Evolutionary conservation across 2,888 invertebrate genomes (phyloP).

Genomic region (Unio delphinus): DNA sequence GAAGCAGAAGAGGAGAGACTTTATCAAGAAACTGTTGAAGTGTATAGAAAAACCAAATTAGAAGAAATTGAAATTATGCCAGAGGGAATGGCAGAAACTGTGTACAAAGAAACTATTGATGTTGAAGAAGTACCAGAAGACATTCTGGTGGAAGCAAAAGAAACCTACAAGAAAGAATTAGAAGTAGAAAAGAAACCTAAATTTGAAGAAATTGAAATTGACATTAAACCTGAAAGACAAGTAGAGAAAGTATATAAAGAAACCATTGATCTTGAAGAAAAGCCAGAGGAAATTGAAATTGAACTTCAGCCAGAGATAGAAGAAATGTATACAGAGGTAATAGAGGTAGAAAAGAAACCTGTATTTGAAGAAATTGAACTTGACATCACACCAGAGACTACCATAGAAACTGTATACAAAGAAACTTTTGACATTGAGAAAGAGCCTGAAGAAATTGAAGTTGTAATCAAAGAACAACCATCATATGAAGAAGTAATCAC

Average conservation of each 20-base stretch:
- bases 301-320: too few relatives aligned
- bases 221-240: too few relatives aligned
- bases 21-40: conserved; percentile 4
- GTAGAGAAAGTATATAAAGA: too few relatives aligned
- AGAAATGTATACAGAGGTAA: too few relatives aligned
- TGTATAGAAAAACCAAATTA: not conserved
- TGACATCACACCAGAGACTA: conserved; percentile 9
- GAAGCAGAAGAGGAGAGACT: conserved; percentile 1
- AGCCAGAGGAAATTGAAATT: too few relatives aligned
- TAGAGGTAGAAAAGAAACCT: conserved; percentile 11
- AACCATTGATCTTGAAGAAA: too few relatives aligned
- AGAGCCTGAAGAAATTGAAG: not conserved
- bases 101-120: too few relatives aligned
- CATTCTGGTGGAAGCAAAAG: too few relatives aligned
- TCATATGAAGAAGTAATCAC: conserved; percentile 14
- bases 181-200: not conserved
- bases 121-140: too few relatives aligned
- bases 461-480: conserved; percentile 7
- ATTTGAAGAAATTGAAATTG: too few relatives aligned
- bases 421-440: conserved; percentile 13
- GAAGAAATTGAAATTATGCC: too few relatives aligned
- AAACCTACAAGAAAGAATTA: not conserved
- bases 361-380: conserved; percentile 9
- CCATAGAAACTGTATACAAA: conserved; percentile 7
- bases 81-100: too few relatives aligned